Evolutionary conservation across 2,888 invertebrate genomes (phyloP).

Genomic region (Therioaphis trifolii): DNA sequence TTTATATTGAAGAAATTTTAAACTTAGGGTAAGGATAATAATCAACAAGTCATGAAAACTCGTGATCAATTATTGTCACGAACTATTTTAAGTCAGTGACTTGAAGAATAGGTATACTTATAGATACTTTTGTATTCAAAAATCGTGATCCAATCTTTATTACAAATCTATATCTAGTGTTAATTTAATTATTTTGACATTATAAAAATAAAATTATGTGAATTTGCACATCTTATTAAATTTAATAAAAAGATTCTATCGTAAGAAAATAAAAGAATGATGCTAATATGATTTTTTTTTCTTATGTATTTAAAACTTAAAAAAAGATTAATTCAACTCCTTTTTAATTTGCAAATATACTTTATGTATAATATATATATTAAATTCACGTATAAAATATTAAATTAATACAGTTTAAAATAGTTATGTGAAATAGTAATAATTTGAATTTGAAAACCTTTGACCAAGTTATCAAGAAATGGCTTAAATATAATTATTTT

Average conservation of each 20-base stretch:
- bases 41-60: conserved; percentile 45
- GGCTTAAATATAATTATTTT: too few relatives aligned
- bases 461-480: too few relatives aligned
- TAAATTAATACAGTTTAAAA: too few relatives aligned
- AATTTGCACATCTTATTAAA: not conserved
- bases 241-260: not conserved
- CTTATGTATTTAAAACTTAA: conserved; percentile 13
- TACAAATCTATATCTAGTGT: not conserved
- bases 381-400: too few relatives aligned
- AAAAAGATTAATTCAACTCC: too few relatives aligned
- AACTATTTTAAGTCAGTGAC: not conserved
- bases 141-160: conserved; percentile 37
- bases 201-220: not conserved
- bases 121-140: conserved; percentile 20
- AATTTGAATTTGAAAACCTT: too few relatives aligned
- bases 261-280: too few relatives aligned
- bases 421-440: too few relatives aligned
- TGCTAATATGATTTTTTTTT: too few relatives aligned
- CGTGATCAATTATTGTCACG: conserved; percentile 52
- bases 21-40: not conserved
- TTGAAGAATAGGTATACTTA: not conserved
- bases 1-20: not conserved
- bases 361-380: too few relatives aligned
- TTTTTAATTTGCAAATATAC: too few relatives aligned
- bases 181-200: not conserved